Base-by-base conservation (phyloP, 2,888 invertebrate species). In the Nymphalis c-album region DNA sequence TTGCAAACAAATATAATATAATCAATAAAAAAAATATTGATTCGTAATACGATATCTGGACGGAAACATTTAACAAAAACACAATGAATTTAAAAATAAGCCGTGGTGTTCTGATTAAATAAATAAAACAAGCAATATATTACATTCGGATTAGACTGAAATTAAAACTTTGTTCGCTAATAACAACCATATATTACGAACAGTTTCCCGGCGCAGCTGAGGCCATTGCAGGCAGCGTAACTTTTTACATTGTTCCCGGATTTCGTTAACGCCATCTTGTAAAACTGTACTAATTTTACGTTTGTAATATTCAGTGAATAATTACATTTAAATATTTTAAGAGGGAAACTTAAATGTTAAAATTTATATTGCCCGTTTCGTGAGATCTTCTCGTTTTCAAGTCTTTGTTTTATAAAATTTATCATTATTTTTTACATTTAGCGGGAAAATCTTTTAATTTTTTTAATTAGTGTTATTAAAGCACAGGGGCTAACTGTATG, bases 121-220 rank as follows among this genome's bases (percentile, higher is more conserved):
- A 64, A 68, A 55, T 62, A 63, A 68, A 71, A 73, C 69, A 69
- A 65, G 74, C 75, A 74, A 74, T 82, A 81, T 77, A 80, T 84
- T 83, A 83, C 82, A 78, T 77, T 76, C 75, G 84, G 85, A 86
- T 88, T 90, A 88, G 82, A 76, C 73, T 76, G 83, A 87, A 90
- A 90, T 91, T 90, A 89, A 88, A 91, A 91, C 84, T 91, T 91
- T 86, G 83, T 84, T 84, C 80, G 80, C 82, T 81, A 86, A 87
- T 87, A 88, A 85, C 82, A 78, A 80, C 81, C 84, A 84, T 89
- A 87, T 85, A 88, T 90, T 86, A 88, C 78, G 67, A 77, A 78
- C 78, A 77, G 84, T 82, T 78, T 80, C 77, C 74, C 76, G 80
- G 82, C 88, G 53, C 73, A 90, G 85, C 90, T 90, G 89, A 82